Conservation (phyloP, 1,140 invertebrate genomes). For the Bombus superbus region DNA sequence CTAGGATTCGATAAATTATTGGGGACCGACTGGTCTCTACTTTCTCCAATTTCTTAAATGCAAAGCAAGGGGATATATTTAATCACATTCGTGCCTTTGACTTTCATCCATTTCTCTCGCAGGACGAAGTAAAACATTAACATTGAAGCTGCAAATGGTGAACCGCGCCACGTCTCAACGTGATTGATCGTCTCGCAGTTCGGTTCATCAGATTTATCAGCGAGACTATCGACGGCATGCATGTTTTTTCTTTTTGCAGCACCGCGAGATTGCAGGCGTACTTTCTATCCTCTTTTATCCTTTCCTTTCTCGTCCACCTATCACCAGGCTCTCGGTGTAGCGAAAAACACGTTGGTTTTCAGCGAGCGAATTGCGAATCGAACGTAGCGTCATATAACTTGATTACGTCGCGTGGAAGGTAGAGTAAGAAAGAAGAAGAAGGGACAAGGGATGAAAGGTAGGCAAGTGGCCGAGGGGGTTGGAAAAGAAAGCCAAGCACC, state of each 20-base stretch:
- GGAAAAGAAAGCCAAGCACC: slow-evolving; percentile 57
- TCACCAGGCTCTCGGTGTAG: slow-evolving; percentile 55
- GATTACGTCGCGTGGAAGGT: slow-evolving; percentile 69
- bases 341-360: slow-evolving; percentile 76
- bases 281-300: slow-evolving; percentile 45
- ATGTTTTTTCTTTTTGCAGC: slow-evolving; percentile 64
- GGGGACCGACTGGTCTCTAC: no score
- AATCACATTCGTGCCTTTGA: background rate
- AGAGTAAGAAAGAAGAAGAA: slow-evolving; percentile 29
- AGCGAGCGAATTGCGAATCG: slow-evolving; percentile 73
- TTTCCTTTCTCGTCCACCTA: slow-evolving; percentile 66
- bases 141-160: background rate
- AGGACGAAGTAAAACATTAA: slow-evolving; percentile 1
- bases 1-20: background rate
- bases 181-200: slow-evolving; percentile 44
- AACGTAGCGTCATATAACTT: slow-evolving; percentile 76
- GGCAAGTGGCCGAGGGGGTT: background rate
- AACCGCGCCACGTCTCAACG: background rate
- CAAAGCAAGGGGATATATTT: background rate
- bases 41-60: no score
- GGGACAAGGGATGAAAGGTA: background rate
- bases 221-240: slow-evolving; percentile 62
- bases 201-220: slow-evolving; percentile 59
- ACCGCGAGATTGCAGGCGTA: slow-evolving; percentile 69
- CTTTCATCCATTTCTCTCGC: no score